Evolutionary conservation across 1,140 invertebrate genomes (phyloP).

Genomic region (Kradibia gibbosae): DNA sequence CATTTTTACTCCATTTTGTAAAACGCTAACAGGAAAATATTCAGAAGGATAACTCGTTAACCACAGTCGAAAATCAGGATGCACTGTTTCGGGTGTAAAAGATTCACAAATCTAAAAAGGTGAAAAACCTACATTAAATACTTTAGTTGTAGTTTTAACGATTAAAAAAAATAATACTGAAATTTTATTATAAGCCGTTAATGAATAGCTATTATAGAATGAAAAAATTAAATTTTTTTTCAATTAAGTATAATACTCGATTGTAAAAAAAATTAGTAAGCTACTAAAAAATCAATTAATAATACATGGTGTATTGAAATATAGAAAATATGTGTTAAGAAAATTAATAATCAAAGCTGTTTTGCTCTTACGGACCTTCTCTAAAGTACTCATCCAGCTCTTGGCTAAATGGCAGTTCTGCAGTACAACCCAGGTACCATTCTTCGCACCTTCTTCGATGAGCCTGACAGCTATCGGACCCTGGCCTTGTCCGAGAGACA

Average conservation of each 20-base stretch:
- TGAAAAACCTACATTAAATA: too few relatives aligned
- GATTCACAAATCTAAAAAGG: constrained; percentile 86
- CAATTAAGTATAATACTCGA: too few relatives aligned
- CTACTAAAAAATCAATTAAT: too few relatives aligned
- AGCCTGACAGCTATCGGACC: constrained; percentile 89
- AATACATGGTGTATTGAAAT: too few relatives aligned
- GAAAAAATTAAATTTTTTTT: too few relatives aligned
- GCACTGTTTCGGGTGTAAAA: constrained; percentile 82
- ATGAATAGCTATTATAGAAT: too few relatives aligned
- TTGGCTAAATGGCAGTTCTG: constrained; percentile 97
- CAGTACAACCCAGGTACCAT: constrained; percentile 93
- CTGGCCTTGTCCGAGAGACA: constrained; percentile 95
- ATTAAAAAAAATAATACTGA: too few relatives aligned
- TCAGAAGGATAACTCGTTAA: constrained; percentile 92
- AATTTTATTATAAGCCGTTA: too few relatives aligned
- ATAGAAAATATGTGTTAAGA: neutral
- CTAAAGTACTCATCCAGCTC: constrained; percentile 91
- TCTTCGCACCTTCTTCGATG: constrained; percentile 88
- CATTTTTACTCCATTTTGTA: constrained; percentile 97
- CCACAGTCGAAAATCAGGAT: constrained; percentile 93
- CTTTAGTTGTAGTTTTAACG: too few relatives aligned
- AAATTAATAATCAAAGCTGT: neutral
- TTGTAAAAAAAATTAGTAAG: too few relatives aligned
- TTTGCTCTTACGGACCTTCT: constrained; percentile 73
- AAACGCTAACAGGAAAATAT: constrained; percentile 91